Percentiles rank a stretch among this genome's conserved stretches.
Evolutionary conservation across 2,113 vertebrate genomes (phyloP).

Genomic region (Muscicapa adusta): DNA sequence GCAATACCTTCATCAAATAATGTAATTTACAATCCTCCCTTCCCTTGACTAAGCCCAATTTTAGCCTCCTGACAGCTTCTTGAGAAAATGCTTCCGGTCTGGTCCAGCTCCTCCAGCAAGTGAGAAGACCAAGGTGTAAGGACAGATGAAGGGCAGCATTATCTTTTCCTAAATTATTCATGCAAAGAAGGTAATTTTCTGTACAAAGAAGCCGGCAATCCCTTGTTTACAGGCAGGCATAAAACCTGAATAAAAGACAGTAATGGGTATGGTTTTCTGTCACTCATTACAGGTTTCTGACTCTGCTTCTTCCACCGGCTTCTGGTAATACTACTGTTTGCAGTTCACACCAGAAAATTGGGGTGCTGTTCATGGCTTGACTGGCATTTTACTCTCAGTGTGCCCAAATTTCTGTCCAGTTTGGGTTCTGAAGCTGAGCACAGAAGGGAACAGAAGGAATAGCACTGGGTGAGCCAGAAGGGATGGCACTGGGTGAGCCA

Average conservation of each 20-base stretch:
- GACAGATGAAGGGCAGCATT: neutral
- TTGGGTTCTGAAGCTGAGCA: neutral
- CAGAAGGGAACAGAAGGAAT: neutral
- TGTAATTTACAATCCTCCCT: neutral
- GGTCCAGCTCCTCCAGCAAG: neutral
- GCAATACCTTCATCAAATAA: neutral
- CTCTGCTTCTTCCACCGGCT: neutral
- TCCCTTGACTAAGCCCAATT: neutral
- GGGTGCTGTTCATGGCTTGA: neutral
- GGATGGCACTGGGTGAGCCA: neutral
- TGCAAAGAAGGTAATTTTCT: neutral
- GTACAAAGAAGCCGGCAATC: neutral
- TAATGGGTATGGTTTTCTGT: neutral
- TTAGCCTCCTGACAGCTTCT: neutral
- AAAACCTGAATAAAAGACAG: neutral
- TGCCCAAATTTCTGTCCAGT: neutral
- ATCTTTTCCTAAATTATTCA: neutral
- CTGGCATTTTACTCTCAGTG: neutral
- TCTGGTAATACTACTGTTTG: neutral
- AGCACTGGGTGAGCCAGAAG: neutral
- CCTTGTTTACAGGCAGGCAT: neutral
- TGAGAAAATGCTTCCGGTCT: neutral
- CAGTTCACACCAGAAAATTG: neutral
- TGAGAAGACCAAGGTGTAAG: neutral
- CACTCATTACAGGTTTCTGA: accelerated